Percentiles rank a stretch among this genome's conserved stretches.
phyloP scores from a whole-genome alignment of 2,888 invertebrate genomes.

The Oscheius sp. region DNA sequence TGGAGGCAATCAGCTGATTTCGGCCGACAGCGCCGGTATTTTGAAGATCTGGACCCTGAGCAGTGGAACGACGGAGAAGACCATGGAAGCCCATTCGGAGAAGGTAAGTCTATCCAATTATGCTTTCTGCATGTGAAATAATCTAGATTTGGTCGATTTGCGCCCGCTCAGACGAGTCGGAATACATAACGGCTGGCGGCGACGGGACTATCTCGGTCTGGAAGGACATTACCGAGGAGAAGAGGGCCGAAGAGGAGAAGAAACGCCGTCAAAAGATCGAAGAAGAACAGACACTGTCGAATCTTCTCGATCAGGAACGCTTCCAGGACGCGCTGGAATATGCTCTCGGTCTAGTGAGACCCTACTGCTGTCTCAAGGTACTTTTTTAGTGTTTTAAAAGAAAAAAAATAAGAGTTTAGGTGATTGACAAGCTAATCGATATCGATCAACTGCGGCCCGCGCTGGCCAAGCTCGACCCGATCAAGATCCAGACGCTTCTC shows the following conservation, averaged over 20 bases:
- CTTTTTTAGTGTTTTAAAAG: background rate
- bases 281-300: slow-evolving; percentile 63
- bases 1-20: slow-evolving; percentile 65
- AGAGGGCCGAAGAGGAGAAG: slow-evolving; percentile 49
- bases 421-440: slow-evolving; percentile 59
- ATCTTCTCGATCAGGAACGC: slow-evolving; percentile 64
- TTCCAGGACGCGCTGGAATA: slow-evolving; percentile 67
- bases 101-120: slow-evolving; percentile 76
- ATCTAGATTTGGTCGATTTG: slow-evolving; percentile 53
- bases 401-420: slow-evolving; percentile 39
- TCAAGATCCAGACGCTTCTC: slow-evolving; percentile 60
- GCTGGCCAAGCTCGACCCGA: slow-evolving; percentile 45
- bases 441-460: slow-evolving; percentile 43
- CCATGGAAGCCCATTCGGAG: slow-evolving; percentile 88
- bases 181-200: slow-evolving; percentile 62
- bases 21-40: slow-evolving; percentile 84
- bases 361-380: slow-evolving; percentile 61
- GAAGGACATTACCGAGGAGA: slow-evolving; percentile 67
- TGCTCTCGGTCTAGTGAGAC: slow-evolving; percentile 64
- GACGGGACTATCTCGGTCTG: slow-evolving; percentile 67
- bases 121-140: no score
- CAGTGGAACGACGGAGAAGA: slow-evolving; percentile 85
- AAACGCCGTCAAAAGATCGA: slow-evolving; percentile 59
- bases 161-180: slow-evolving; percentile 47
- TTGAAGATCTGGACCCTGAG: slow-evolving; percentile 93